A percentile compares a stretch with the other conserved stretches of the same genome.
Conservation (phyloP, 1,140 invertebrate genomes). For the Aphelinus certus region DNA sequence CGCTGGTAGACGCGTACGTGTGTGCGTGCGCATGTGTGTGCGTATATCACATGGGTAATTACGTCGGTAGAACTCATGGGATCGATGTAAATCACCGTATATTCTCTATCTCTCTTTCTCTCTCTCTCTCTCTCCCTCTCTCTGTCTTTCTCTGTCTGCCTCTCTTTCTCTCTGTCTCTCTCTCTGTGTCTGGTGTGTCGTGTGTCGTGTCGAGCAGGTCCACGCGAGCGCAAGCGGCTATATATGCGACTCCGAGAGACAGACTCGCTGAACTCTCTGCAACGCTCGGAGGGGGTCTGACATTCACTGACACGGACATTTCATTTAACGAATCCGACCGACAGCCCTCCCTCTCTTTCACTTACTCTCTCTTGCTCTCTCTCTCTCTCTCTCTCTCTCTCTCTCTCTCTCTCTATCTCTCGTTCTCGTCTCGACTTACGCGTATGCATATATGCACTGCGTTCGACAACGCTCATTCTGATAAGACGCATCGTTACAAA, state of each 20-base stretch:
- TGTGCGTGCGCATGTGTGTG: not conserved
- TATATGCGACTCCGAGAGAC: too few species aligned
- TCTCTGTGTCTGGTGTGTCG: not conserved
- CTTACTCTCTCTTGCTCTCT: too few species aligned
- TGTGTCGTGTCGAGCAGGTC: too few species aligned
- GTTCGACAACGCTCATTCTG: not conserved
- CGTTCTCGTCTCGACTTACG: not conserved
- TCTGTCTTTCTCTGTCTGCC: not conserved
- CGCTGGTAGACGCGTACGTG: not conserved
- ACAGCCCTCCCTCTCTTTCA: constrained; percentile 21
- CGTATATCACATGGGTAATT: constrained; percentile 10
- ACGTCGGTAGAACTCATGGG: constrained; percentile 29
- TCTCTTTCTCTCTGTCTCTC: constrained; percentile 8
- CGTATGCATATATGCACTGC: not conserved
- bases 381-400: not conserved
- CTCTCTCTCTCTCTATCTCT: not conserved
- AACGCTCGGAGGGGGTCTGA: constrained; percentile 47
- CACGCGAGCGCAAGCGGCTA: too few species aligned
- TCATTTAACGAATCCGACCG: constrained; percentile 47
- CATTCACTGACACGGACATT: constrained; percentile 47
- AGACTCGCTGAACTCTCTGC: not conserved
- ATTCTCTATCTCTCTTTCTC: not conserved
- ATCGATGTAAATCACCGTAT: constrained; percentile 37
- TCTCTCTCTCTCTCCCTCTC: constrained; percentile 47
- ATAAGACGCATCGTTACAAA: not conserved